Evolutionary conservation across 2,797 vertebrate species (phyloP), one percentile per base, ranked within the genome.

Genomic region (Ptychobarbus kaznakovi): DNA sequence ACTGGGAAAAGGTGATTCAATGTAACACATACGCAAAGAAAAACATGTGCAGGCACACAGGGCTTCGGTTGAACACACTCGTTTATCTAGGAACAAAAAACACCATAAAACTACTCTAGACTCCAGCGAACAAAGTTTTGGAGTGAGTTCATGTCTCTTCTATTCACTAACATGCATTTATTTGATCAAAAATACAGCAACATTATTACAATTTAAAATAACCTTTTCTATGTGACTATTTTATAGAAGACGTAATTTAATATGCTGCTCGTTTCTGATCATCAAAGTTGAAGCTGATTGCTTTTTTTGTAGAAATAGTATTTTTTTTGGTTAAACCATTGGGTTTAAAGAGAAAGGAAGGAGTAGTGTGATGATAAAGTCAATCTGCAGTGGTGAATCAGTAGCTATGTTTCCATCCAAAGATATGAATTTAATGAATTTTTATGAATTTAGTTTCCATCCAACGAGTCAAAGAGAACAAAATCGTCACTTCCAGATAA

Each of bases 1-100:
- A 94, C 94, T 94, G 92, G 92, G 94, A 93, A 95, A 94, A 95
- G 92, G 93, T 93, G 93, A 94, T 92, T 94, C 93, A 92, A 93
- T 93, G 94, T 93, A 90, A 94, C 92, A 94, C 91, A 93, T 89
- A 92, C 92, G 18, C 79, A 81, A 63, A 94, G 93, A 95, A 92
- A 95, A 93, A 93, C 90, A 92, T 91, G 42, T 92, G 92, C 92
- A 93, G 89, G 93, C 92, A 83, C 73, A 83, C 76, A 25, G 46
- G 8, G 32, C 25, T 46, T 80, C 42, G 2, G 58, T 5, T 69
- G 32, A 83, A 58, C 58, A 51, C 28, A 22, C 42, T 46, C 11
- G 77, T 68, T 68, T 66, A 9, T 32, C 42, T 80, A 25, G 2
- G 28, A 18, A 18, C 22, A 6, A 6, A 25, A 77, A 42, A 9